Percentiles rank a stretch among this genome's conserved stretches.
These are phyloP conservation scores for Microctenopoma stevenorrisi DNA, from an alignment of 2,797 vertebrate species.

Conservation along the genomic window DNA sequence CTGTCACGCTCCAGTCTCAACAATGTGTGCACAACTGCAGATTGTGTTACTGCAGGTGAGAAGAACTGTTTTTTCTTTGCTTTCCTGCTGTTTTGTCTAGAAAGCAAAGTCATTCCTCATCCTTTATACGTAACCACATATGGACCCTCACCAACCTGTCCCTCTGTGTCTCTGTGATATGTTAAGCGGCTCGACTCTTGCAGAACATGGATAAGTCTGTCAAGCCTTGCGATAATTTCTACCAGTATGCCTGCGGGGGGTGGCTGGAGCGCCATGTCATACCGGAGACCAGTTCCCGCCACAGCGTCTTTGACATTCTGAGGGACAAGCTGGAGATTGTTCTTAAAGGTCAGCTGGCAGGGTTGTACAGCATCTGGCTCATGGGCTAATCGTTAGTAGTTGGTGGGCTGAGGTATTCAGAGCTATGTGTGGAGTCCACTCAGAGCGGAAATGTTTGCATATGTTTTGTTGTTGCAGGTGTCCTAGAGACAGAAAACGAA, in stretches of 20 bases:
- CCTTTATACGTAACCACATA: background rate
- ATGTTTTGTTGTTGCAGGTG: conserved; percentile 82
- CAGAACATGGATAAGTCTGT: conserved; percentile 91
- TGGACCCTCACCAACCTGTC: background rate
- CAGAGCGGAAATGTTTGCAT: conserved; percentile 27
- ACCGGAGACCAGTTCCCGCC: conserved; percentile 93
- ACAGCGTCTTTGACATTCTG: conserved; percentile 95
- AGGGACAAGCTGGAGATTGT: conserved; percentile 94
- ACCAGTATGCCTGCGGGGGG: conserved; percentile 95
- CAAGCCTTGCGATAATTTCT: conserved; percentile 94
- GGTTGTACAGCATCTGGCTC: background rate
- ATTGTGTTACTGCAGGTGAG: conserved; percentile 94
- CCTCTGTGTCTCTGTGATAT: conserved; percentile 1
- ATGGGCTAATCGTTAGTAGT: conserved; percentile 13
- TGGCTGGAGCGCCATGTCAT: conserved; percentile 93
- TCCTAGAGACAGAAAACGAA: conserved; percentile 86
- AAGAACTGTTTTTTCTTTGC: conserved; percentile 16
- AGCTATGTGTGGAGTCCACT: conserved; percentile 26
- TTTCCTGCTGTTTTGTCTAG: conserved; percentile 23
- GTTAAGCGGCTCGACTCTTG: conserved; percentile 90
- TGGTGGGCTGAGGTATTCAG: conserved; percentile 47
- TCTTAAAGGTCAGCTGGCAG: conserved; percentile 89
- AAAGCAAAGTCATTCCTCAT: conserved; percentile 15
- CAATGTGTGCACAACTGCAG: conserved; percentile 87
- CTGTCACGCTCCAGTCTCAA: conserved; percentile 62